Evolutionary conservation across 2,113 vertebrate species (phyloP).

Genomic region (Neogobius melanostomus): DNA sequence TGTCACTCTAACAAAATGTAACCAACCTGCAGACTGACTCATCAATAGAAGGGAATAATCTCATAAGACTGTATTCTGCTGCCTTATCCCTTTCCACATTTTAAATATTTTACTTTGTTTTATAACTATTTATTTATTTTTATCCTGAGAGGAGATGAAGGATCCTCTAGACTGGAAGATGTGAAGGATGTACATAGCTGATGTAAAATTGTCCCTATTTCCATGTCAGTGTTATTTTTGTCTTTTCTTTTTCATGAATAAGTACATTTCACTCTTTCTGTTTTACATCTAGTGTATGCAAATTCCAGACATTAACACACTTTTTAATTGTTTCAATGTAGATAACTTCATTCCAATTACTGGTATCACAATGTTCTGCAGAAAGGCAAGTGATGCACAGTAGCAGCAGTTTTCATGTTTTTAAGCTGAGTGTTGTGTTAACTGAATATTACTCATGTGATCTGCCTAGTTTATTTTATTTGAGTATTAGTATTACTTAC

Average conservation of each 20-base stretch:
- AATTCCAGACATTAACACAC: slow-evolving; percentile 7
- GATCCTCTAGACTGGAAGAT: slow-evolving; percentile 25
- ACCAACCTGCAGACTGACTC: slow-evolving; percentile 68
- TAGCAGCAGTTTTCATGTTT: slow-evolving; percentile 22
- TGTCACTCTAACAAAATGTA: slow-evolving; percentile 72
- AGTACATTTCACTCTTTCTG: slow-evolving; percentile 17
- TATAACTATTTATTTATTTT: slow-evolving; percentile 40
- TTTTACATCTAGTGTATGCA: slow-evolving; percentile 41
- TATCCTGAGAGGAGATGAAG: slow-evolving; percentile 24
- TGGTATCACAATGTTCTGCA: slow-evolving; percentile 36
- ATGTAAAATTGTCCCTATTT: slow-evolving; percentile 61
- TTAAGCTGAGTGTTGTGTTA: slow-evolving; percentile 40
- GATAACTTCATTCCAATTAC: slow-evolving; percentile 62
- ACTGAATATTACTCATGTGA: slow-evolving; percentile 28
- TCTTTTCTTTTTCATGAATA: slow-evolving; percentile 25
- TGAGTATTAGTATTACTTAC: slow-evolving; percentile 19
- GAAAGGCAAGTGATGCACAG: slow-evolving; percentile 38
- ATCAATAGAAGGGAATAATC: slow-evolving; percentile 61
- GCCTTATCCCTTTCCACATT: slow-evolving; percentile 68
- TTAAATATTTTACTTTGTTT: slow-evolving; percentile 8
- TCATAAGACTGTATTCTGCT: slow-evolving; percentile 72
- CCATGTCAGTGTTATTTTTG: slow-evolving; percentile 60
- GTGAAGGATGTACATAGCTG: slow-evolving; percentile 64
- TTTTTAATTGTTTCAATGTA: slow-evolving; percentile 50
- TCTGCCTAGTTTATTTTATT: slow-evolving; percentile 35